Evolutionary conservation across 2,888 invertebrate species (phyloP), one percentile per base, ranked within the genome.

Genomic region (Mellilla xanthometata): DNA sequence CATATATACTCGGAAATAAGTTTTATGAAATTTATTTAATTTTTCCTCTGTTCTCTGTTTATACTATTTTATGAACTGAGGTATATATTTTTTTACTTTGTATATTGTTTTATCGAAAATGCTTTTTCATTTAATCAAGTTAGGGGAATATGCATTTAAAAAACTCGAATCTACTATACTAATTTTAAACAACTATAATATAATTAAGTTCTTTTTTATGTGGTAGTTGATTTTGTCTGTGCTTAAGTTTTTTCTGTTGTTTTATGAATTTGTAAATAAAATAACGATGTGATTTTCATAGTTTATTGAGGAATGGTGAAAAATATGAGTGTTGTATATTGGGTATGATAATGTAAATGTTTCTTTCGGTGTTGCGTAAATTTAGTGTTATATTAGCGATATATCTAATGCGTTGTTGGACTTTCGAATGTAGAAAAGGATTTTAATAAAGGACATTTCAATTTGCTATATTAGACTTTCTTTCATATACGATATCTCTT

Each of bases 251-350:
- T 7, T 3, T 19, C 15, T 6, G 0, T n/a, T 19, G 15, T 19
- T 19, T 19, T 3, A 6, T 19, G 15, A 3, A 19, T 6, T 19
- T 19, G n/a, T 29, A 56, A 62, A 64, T 65, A 64, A 69, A 68
- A 61, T 44, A 68, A 68, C 65, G 62, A 67, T 60, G 32, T 51
- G 30, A 49, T 34, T 68, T 51, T 57, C 59, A 65, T 69, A 70
- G 50, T 83, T 84, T 82, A 83, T 83, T 82, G 64, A 75, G 79
- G 78, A 79, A 79, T 80, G 76, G 68, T 72, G 72, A 75, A 73
- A 72, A 69, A 66, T 61, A 49, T 60, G 68, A 58, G 63, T 71
- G 66, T 66, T 63, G 60, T 65, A 5, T 27, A 36, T 29, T 24
- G 22, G 24, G 6, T 24, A 24, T 24, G 52, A 52, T 53, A 28